phyloP scores from a whole-genome alignment of 2,888 invertebrate genomes.

The Noctua comes region DNA sequence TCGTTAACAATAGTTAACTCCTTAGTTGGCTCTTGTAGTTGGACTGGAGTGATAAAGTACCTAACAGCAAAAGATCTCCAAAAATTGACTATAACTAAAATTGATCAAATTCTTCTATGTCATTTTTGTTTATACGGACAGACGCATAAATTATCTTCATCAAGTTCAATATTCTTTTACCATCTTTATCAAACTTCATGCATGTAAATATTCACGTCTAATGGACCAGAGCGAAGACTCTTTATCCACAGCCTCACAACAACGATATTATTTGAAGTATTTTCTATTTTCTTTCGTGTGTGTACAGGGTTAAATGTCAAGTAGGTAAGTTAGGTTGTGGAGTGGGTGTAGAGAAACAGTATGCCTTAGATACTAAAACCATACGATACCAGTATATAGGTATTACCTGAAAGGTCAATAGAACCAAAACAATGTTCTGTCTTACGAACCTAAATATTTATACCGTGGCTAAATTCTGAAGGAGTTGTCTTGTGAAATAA shows the following conservation, averaged over 20 bases:
- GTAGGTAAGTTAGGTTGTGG: not conserved
- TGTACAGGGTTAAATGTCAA: slow-evolving; percentile 27
- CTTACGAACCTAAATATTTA: not conserved
- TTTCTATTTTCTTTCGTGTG: slow-evolving; percentile 18
- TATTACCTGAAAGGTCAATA: slow-evolving; percentile 19
- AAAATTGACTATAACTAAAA: not conserved
- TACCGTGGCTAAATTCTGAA: not conserved
- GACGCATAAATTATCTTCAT: not conserved
- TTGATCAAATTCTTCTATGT: not conserved
- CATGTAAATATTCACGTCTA: slow-evolving; percentile 25
- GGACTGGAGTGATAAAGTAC: not conserved
- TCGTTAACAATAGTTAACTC: not conserved
- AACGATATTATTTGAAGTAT: slow-evolving; percentile 26
- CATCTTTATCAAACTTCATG: slow-evolving; percentile 2
- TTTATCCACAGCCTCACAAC: not conserved
- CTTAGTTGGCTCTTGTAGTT: not conserved
- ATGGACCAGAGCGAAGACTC: slow-evolving; percentile 13
- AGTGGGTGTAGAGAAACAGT: slow-evolving; percentile 12
- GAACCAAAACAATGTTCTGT: slow-evolving; percentile 26
- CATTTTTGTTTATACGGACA: not conserved
- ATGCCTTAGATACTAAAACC: slow-evolving; percentile 17
- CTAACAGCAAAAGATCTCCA: not conserved
- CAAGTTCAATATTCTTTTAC: slow-evolving; percentile 9
- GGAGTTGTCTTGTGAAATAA: not conserved
- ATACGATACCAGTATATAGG: not conserved